Conservation (phyloP, 2,113 vertebrate species). For the Plectropomus leopardus region DNA sequence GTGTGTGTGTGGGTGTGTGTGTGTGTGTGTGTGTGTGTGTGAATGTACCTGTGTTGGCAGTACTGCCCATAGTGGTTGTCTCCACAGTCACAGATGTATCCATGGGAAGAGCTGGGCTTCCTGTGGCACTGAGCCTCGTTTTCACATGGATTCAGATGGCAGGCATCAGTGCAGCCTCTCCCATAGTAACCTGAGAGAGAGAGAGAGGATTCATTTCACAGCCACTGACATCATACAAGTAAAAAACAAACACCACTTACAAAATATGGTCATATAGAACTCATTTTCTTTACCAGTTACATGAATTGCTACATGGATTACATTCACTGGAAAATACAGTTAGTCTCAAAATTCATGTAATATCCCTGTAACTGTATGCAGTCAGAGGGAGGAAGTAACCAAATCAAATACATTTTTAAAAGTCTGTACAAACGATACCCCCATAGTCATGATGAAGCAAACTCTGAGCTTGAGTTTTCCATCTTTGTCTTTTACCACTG, state of each 20-base stretch:
- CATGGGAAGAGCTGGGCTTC: constrained; percentile 88
- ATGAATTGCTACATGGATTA: no score
- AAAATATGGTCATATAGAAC: neutral
- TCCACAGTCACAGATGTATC: constrained; percentile 94
- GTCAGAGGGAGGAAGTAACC: no score
- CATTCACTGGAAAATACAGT: no score
- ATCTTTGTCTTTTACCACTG: neutral
- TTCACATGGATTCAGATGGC: constrained; percentile 96
- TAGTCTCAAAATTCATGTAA: no score
- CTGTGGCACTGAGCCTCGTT: constrained; percentile 94
- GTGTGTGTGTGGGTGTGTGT: no score
- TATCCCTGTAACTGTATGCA: no score
- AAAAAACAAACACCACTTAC: neutral
- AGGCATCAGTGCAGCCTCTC: constrained; percentile 91
- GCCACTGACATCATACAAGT: neutral
- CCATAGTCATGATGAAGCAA: neutral
- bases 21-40: no score
- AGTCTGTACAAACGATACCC: neutral
- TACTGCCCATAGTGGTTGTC: constrained; percentile 95
- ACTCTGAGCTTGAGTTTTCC: no score
- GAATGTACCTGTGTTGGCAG: constrained; percentile 98
- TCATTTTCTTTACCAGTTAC: neutral
- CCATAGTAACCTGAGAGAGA: constrained; percentile 96
- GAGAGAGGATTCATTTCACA: neutral
- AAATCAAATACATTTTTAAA: neutral